A percentile compares a stretch with the other conserved stretches of the same genome.
These are phyloP conservation scores for Contarinia nasturtii DNA, from an alignment of 1,140 invertebrate species.

Conservation along the genomic window DNA sequence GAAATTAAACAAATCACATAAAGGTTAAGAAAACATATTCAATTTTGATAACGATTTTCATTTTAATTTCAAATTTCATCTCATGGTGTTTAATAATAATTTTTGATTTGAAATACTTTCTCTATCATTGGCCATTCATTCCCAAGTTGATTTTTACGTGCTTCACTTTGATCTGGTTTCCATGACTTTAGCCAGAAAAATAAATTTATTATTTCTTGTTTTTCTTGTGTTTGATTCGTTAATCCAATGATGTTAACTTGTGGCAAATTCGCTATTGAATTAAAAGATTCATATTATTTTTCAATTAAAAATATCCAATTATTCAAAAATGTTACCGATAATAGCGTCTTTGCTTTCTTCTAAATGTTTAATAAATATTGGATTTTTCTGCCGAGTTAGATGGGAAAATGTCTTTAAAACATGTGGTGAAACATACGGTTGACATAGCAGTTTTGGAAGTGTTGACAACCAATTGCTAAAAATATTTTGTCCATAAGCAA, in stretches of 20 bases:
- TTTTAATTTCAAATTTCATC: too few species aligned
- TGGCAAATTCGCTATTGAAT: constrained; percentile 10
- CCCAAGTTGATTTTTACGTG: too few species aligned
- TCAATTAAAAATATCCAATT: not conserved
- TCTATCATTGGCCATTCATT: too few species aligned
- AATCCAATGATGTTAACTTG: constrained; percentile 11
- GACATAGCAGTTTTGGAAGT: constrained; percentile 8
- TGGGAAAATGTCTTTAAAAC: constrained; percentile 14
- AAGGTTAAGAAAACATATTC: too few species aligned
- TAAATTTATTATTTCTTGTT: constrained; percentile 16
- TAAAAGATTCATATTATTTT: not conserved
- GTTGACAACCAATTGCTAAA: constrained; percentile 4
- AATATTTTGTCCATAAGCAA: not conserved
- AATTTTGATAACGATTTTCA: too few species aligned
- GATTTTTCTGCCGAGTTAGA: constrained; percentile 16
- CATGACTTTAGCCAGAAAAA: constrained; percentile 12
- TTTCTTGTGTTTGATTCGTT: constrained; percentile 11
- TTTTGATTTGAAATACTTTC: too few species aligned
- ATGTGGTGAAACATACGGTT: constrained; percentile 11
- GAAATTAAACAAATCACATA: too few species aligned
- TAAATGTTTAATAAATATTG: constrained; percentile 10
- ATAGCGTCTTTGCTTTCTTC: not conserved
- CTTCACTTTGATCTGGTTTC: too few species aligned
- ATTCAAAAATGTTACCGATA: not conserved
- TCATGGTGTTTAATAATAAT: too few species aligned